Percentiles rank a stretch among this genome's conserved stretches.
Evolutionary conservation across 2,113 vertebrate genomes (phyloP).

Genomic region (Ciconia boyciana): DNA sequence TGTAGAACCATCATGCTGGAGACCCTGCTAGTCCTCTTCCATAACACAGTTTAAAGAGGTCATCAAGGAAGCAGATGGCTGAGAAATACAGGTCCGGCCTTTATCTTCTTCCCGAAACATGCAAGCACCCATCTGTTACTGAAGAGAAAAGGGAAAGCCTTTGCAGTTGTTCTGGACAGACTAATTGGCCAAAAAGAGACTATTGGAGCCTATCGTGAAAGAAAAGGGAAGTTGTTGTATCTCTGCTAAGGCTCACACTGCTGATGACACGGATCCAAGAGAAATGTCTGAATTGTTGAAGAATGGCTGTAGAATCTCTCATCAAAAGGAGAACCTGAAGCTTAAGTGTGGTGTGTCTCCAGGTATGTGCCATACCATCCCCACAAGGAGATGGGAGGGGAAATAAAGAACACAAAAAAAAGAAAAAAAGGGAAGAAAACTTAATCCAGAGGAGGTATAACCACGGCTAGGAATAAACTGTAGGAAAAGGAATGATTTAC

Average conservation of each 20-base stretch:
- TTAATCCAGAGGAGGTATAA: not conserved
- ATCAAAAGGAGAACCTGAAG: not conserved
- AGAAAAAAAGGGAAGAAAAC: not conserved
- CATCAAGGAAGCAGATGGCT: not conserved
- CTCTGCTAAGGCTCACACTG: not conserved
- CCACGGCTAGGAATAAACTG: not conserved
- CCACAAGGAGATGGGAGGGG: not conserved
- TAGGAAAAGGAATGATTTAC: not conserved
- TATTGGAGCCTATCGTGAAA: not conserved
- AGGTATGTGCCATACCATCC: fast-evolving
- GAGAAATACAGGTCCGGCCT: conserved; percentile 8
- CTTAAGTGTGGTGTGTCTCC: not conserved
- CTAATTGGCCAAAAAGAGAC: not conserved
- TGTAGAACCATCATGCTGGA: not conserved
- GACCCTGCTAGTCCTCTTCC: not conserved
- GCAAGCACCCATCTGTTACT: not conserved
- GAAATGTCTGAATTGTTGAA: not conserved
- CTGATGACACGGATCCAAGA: not conserved
- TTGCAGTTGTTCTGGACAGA: not conserved
- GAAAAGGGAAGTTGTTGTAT: not conserved
- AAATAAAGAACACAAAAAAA: not conserved
- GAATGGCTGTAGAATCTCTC: not conserved
- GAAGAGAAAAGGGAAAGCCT: not conserved
- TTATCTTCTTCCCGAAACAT: not conserved
- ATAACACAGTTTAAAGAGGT: not conserved